These are phyloP conservation scores for Anastrepha obliqua DNA, from an alignment of 1,140 invertebrate genomes.

Conservation along the genomic window DNA sequence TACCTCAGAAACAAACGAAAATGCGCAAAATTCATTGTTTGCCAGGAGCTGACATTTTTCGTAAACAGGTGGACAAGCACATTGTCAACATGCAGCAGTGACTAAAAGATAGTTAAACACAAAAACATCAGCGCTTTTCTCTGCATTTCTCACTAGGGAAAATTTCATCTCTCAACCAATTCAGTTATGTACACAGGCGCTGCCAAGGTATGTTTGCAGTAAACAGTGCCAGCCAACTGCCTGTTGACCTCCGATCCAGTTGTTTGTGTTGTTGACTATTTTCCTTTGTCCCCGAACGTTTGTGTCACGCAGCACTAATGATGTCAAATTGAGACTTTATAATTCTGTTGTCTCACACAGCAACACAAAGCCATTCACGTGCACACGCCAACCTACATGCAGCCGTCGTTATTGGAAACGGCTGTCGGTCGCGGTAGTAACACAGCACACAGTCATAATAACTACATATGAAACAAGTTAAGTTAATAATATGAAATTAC, in stretches of 20 bases:
- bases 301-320: constrained; percentile 45
- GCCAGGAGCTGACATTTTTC: constrained; percentile 16
- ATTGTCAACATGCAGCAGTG: constrained; percentile 1
- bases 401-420: not conserved
- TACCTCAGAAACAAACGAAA: constrained; percentile 2
- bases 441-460: too few relatives aligned
- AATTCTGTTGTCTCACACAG: not conserved
- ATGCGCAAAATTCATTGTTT: constrained; percentile 46
- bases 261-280: constrained; percentile 11
- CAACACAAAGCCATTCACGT: not conserved
- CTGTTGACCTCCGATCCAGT: constrained; percentile 39
- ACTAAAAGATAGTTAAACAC: constrained; percentile 1
- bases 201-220: not conserved
- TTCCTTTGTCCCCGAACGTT: constrained; percentile 15
- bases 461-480: too few relatives aligned
- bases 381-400: not conserved
- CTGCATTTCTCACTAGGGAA: not conserved
- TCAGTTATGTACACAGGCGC: constrained; percentile 1
- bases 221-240: constrained; percentile 20
- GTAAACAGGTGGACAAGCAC: constrained; percentile 42
- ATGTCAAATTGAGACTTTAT: constrained; percentile 47
- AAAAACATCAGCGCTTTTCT: constrained; percentile 7
- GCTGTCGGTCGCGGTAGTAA: too few relatives aligned
- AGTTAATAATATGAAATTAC: too few relatives aligned
- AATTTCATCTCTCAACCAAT: constrained; percentile 29